phyloP scores from a whole-genome alignment of 2,888 invertebrate species.

The Chironomus riparius region DNA sequence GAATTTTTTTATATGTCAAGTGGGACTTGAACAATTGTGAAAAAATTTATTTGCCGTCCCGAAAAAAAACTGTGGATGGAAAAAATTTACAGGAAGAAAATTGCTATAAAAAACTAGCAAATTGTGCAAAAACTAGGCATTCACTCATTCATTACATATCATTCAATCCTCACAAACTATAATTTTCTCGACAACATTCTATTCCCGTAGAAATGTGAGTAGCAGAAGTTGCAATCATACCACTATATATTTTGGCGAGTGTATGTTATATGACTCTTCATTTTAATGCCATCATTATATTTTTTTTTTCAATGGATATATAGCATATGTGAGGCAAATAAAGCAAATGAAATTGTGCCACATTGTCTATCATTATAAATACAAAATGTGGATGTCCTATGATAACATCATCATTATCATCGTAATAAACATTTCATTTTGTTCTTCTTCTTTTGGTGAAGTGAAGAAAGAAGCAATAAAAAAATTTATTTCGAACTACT shows the following conservation, averaged over 20 bases:
- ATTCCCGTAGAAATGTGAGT: too few species aligned
- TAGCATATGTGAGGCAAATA: background rate
- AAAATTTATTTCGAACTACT: too few species aligned
- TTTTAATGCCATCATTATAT: background rate
- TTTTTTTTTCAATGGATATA: background rate
- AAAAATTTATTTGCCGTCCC: background rate
- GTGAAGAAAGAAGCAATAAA: too few species aligned
- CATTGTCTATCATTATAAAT: background rate
- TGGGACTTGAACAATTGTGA: background rate
- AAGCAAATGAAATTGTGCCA: background rate
- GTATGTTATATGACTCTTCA: background rate
- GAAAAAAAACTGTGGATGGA: background rate
- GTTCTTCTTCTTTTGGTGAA: too few species aligned
- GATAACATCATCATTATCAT: too few species aligned
- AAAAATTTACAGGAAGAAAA: background rate
- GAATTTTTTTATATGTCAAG: constrained; percentile 8
- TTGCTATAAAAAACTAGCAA: background rate
- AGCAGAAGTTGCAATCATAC: too few species aligned
- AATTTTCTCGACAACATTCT: background rate
- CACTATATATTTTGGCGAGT: background rate
- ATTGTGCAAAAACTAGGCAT: background rate
- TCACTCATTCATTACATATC: background rate
- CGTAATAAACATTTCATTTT: too few species aligned
- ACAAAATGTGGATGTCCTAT: too few species aligned
- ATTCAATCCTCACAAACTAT: background rate